Percentiles rank a stretch among this genome's conserved stretches.
These are phyloP conservation scores for Bos javanicus DNA, from an alignment of 2,113 vertebrate species.

Conservation along the genomic window DNA sequence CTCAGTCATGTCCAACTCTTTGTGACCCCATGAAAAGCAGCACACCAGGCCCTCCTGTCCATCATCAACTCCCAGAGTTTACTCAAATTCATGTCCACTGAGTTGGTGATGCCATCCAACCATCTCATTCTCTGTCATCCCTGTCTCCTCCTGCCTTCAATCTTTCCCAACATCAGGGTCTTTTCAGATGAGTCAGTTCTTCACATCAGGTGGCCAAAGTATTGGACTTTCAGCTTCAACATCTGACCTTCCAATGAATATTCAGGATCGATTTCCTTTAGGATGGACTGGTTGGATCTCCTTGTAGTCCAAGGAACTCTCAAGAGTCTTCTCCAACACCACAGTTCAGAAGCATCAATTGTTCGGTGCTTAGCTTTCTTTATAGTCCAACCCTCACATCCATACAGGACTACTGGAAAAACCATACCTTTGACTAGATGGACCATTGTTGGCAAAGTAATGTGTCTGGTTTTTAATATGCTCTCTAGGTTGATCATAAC, in stretches of 20 bases:
- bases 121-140: background rate
- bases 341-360: background rate
- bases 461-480: background rate
- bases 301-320: background rate
- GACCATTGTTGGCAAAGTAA: background rate
- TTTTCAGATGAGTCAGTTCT: background rate
- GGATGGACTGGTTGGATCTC: background rate
- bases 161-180: background rate
- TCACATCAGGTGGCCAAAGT: background rate
- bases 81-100: background rate
- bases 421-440: background rate
- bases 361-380: fast-evolving
- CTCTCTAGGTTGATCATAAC: background rate
- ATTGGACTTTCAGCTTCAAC: background rate
- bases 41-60: background rate
- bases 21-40: background rate
- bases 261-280: background rate
- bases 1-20: background rate
- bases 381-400: background rate
- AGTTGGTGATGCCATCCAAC: background rate
- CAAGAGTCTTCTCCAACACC: background rate
- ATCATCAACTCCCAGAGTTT: background rate
- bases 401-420: background rate
- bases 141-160: background rate
- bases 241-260: background rate